Percentiles rank a stretch among this genome's conserved stretches.
Conservation (phyloP, 2,113 vertebrate species). For the Cyanoderma ruficeps region DNA sequence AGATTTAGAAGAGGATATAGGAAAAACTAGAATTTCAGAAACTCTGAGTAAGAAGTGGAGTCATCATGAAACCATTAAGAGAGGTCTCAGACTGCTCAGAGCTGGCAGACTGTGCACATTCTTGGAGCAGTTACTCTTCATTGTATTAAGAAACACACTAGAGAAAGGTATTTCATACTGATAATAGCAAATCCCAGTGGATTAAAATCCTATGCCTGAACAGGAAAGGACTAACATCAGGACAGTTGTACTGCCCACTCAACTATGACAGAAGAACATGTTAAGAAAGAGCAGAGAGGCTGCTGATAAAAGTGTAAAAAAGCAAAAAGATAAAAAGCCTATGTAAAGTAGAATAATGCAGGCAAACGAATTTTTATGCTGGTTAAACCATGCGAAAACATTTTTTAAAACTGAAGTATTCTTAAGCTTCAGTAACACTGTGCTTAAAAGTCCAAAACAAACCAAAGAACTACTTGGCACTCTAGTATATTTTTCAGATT, state of each 20-base stretch:
- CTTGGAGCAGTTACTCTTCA: not conserved
- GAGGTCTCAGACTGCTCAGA: not conserved
- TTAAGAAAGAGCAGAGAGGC: not conserved
- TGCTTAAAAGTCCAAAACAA: not conserved
- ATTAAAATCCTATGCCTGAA: not conserved
- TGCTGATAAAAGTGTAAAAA: not conserved
- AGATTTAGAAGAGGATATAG: not conserved
- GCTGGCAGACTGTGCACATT: not conserved
- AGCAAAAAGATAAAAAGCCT: not conserved
- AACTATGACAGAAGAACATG: accelerated
- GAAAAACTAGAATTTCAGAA: not conserved
- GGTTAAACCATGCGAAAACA: not conserved
- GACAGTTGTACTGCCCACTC: not conserved
- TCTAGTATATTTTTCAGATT: not conserved
- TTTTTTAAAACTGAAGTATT: not conserved
- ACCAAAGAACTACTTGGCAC: not conserved
- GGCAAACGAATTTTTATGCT: not conserved
- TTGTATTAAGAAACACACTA: not conserved
- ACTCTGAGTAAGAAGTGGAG: not conserved
- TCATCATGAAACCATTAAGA: not conserved
- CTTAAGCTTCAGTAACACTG: not conserved
- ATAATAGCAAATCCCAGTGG: not conserved
- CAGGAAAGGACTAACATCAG: not conserved
- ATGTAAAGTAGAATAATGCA: not conserved
- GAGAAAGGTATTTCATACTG: not conserved